Conservation (phyloP, 2,888 invertebrate species). For the Dryocosmus kuriphilus region DNA sequence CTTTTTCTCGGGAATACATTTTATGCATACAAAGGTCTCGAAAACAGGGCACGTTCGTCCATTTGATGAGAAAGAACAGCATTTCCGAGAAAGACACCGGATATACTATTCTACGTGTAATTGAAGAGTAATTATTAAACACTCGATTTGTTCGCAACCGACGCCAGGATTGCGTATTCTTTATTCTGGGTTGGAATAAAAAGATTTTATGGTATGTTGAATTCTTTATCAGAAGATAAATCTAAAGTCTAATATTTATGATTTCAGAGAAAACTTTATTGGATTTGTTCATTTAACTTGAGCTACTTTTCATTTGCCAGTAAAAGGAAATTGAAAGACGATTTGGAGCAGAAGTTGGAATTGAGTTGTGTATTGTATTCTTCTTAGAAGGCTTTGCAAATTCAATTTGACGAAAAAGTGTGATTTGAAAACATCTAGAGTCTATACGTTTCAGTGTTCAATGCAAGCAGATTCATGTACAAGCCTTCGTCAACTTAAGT, state of each 20-base stretch:
- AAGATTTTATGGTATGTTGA: neutral
- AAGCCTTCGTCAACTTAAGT: conserved; percentile 26
- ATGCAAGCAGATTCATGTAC: conserved; percentile 15
- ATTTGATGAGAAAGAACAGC: conserved; percentile 41
- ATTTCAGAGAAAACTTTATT: neutral
- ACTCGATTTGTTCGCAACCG: conserved; percentile 38
- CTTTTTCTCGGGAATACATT: conserved; percentile 21
- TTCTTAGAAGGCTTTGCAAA: conserved; percentile 13
- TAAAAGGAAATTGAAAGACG: conserved; percentile 5
- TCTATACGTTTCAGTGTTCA: conserved; percentile 14
- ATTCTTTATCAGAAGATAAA: neutral
- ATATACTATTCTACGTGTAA: conserved; percentile 63
- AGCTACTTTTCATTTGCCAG: conserved; percentile 9
- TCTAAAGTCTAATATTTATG: neutral
- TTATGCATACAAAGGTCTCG: conserved; percentile 47
- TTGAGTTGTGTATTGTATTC: conserved; percentile 8
- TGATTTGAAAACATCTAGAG: conserved; percentile 29
- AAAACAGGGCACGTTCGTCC: conserved; percentile 52
- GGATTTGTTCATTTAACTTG: neutral
- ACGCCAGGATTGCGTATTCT: neutral
- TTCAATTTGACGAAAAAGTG: conserved; percentile 40
- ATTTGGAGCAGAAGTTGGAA: neutral
- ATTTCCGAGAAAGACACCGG: conserved; percentile 45
- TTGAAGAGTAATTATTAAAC: conserved; percentile 69
- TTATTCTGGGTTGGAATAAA: neutral